Conservation (phyloP, 2,888 invertebrate species). For the Trisateles emortualis region DNA sequence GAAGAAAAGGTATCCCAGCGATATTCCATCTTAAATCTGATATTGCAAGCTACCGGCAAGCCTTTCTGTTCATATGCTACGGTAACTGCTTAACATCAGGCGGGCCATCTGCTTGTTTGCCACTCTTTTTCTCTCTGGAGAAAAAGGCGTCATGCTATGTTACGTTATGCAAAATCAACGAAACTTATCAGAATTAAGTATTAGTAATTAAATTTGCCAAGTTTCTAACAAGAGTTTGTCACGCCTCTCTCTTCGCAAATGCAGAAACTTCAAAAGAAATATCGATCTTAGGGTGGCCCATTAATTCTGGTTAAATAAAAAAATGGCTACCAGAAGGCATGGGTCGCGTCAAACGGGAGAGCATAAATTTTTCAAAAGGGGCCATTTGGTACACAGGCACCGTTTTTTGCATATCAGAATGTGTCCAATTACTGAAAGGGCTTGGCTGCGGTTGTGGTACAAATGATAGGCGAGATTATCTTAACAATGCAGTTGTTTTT, state of each 20-base stretch:
- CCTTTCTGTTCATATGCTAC: too few relatives aligned
- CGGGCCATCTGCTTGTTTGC: too few relatives aligned
- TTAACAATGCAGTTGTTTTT: not conserved
- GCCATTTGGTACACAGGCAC: conserved; percentile 62
- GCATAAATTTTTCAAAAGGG: conserved; percentile 73
- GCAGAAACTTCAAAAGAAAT: conserved; percentile 49
- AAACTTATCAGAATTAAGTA: conserved; percentile 15
- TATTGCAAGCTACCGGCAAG: too few relatives aligned
- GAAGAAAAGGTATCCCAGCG: too few relatives aligned
- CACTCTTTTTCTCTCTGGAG: too few relatives aligned
- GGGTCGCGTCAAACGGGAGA: conserved; percentile 65
- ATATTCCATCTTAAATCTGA: too few relatives aligned
- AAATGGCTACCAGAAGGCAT: conserved; percentile 52
- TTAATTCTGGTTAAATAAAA: conserved; percentile 60
- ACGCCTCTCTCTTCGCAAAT: conserved; percentile 32
- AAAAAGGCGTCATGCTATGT: too few relatives aligned
- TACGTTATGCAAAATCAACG: too few relatives aligned
- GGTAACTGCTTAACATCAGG: too few relatives aligned
- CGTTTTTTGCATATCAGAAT: conserved; percentile 78
- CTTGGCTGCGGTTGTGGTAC: conserved; percentile 47
- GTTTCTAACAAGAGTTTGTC: conserved; percentile 23
- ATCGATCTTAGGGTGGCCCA: conserved; percentile 49
- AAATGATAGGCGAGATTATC: conserved; percentile 34
- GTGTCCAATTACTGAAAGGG: conserved; percentile 73
- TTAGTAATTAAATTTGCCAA: conserved; percentile 28